Evolutionary conservation across 2,113 vertebrate genomes (phyloP).

Genomic region (Podarcis raffonei): DNA sequence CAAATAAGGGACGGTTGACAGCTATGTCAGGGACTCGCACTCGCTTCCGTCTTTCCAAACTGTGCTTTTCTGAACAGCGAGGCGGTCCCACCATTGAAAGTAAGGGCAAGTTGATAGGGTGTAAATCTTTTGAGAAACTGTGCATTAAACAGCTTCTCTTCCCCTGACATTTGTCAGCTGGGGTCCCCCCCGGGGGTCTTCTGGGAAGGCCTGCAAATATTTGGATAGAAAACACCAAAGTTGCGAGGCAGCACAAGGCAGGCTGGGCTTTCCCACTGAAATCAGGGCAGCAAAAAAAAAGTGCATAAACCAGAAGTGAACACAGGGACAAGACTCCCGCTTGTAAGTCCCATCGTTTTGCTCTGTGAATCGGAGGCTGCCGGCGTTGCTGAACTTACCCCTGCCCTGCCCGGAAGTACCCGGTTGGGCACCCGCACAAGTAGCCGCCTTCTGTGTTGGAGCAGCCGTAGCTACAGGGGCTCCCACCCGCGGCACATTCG

Average conservation of each 20-base stretch:
- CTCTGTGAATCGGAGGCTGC: too few species aligned
- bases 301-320: too few species aligned
- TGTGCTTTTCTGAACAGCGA: neutral
- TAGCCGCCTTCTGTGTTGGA: constrained; percentile 93
- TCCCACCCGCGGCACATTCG: constrained; percentile 78
- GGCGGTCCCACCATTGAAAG: neutral
- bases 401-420: constrained; percentile 91
- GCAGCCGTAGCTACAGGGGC: constrained; percentile 91
- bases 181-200: too few species aligned
- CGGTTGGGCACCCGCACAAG: constrained; percentile 89
- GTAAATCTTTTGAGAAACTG: too few species aligned
- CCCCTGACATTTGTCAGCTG: too few species aligned
- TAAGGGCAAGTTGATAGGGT: neutral
- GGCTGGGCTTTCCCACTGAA: too few species aligned
- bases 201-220: too few species aligned
- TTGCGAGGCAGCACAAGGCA: too few species aligned
- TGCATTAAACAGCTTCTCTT: too few species aligned
- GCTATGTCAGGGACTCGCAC: neutral
- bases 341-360: neutral
- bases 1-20: too few species aligned
- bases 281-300: too few species aligned
- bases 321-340: neutral
- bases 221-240: too few species aligned
- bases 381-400: constrained; percentile 78
- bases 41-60: neutral